phyloP scores from a whole-genome alignment of 2,888 invertebrate genomes.

The Nesidiocoris tenuis region DNA sequence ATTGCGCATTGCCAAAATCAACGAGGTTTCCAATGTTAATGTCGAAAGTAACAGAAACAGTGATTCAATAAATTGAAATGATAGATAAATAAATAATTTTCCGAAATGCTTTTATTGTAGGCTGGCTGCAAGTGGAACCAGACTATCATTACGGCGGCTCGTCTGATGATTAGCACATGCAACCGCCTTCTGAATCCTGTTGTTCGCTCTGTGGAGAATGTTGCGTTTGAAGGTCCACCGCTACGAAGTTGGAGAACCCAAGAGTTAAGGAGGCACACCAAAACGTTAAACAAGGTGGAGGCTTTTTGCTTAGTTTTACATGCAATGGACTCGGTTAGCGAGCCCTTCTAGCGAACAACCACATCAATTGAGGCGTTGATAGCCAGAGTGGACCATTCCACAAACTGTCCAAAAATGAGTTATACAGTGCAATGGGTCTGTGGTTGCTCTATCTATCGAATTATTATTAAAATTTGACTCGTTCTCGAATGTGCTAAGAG shows the following conservation, averaged over 20 bases:
- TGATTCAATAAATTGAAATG: background rate
- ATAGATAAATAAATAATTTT: background rate
- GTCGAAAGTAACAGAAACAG: background rate
- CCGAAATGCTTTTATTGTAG: constrained; percentile 1
- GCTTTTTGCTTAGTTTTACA: too few relatives aligned
- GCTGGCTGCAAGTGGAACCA: constrained; percentile 37
- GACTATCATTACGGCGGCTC: constrained; percentile 11
- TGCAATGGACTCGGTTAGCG: too few relatives aligned
- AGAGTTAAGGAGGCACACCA: constrained; percentile 43
- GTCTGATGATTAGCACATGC: constrained; percentile 66
- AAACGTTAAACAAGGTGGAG: too few relatives aligned
- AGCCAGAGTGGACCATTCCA: too few relatives aligned
- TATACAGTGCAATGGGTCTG: too few relatives aligned
- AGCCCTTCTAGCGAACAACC: too few relatives aligned
- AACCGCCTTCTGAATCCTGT: constrained; percentile 77
- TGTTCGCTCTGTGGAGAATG: constrained; percentile 76
- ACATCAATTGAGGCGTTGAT: too few relatives aligned
- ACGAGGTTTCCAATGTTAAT: too few relatives aligned
- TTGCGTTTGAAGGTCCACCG: constrained; percentile 81
- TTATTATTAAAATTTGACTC: too few relatives aligned
- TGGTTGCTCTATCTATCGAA: too few relatives aligned
- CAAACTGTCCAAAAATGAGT: too few relatives aligned
- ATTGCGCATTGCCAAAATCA: background rate
- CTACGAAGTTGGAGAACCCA: constrained; percentile 55
- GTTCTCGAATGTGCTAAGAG: too few relatives aligned